Conservation (phyloP, 2,888 invertebrate species). For the Folsomia candida region DNA sequence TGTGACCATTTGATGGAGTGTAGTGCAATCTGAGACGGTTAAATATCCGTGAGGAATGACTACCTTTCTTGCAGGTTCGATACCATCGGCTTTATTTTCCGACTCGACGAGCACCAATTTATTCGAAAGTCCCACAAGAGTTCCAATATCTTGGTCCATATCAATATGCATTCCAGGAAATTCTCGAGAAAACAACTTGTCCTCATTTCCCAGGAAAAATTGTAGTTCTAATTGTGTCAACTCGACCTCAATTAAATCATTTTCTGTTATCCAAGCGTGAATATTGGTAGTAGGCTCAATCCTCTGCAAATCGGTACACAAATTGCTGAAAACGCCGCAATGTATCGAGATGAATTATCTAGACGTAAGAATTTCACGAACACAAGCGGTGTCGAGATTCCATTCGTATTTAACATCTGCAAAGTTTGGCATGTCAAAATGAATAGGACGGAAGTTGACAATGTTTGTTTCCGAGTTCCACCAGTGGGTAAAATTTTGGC, state of each 20-base stretch:
- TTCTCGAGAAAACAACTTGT: neutral
- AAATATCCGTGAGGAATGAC: conserved; percentile 3
- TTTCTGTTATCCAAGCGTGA: neutral
- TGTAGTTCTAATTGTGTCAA: neutral
- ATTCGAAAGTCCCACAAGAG: neutral
- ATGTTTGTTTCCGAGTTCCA: neutral
- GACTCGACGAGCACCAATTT: neutral
- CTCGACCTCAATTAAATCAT: neutral
- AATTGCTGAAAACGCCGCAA: neutral
- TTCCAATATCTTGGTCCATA: neutral
- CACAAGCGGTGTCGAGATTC: too few relatives aligned
- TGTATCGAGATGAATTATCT: neutral
- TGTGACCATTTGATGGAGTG: neutral
- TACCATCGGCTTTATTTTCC: too few relatives aligned
- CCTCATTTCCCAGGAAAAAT: neutral
- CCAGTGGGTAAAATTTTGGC: conserved; percentile 32
- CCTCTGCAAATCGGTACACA: neutral
- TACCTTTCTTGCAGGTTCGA: neutral
- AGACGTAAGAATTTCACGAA: too few relatives aligned
- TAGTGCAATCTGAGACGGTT: too few relatives aligned
- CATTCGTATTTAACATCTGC: too few relatives aligned
- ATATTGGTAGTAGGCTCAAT: neutral
- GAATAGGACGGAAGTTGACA: conserved; percentile 1
- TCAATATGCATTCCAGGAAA: neutral
- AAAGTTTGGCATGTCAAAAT: too few relatives aligned